These are phyloP conservation scores for Natator depressus DNA, from an alignment of 2,113 vertebrate species.

Conservation along the genomic window DNA sequence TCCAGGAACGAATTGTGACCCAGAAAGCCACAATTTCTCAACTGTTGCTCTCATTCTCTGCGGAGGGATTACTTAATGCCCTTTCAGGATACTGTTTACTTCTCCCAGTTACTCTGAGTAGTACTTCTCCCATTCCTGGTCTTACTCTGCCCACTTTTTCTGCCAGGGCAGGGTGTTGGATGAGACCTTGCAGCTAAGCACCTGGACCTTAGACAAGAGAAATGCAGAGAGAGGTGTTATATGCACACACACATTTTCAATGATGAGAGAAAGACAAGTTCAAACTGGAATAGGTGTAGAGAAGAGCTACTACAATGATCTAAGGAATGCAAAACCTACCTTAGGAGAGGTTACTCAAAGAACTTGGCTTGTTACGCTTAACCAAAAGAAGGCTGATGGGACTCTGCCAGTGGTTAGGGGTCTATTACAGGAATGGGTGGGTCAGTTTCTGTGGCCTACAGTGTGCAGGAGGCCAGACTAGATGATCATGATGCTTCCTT, in stretches of 20 bases:
- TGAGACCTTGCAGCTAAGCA: neutral
- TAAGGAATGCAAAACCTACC: neutral
- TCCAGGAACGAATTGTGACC: neutral
- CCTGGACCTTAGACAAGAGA: neutral
- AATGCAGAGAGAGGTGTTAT: neutral
- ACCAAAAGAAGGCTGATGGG: neutral
- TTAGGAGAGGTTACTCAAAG: neutral
- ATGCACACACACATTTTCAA: rapidly evolving
- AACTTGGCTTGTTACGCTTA: neutral
- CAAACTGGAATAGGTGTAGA: neutral
- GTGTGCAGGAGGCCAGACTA: neutral
- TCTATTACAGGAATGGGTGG: neutral
- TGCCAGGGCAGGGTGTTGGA: neutral
- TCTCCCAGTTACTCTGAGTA: rapidly evolving
- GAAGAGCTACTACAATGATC: neutral
- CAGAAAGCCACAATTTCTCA: neutral
- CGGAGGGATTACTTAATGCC: neutral
- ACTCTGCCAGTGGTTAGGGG: neutral
- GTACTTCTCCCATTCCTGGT: neutral
- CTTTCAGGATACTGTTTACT: neutral
- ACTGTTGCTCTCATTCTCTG: neutral
- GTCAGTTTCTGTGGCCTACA: neutral
- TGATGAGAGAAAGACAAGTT: neutral
- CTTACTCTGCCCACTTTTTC: neutral
- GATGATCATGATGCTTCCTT: neutral